phyloP scores from a whole-genome alignment of 2,797 vertebrate genomes.

The Characodon lateralis region DNA sequence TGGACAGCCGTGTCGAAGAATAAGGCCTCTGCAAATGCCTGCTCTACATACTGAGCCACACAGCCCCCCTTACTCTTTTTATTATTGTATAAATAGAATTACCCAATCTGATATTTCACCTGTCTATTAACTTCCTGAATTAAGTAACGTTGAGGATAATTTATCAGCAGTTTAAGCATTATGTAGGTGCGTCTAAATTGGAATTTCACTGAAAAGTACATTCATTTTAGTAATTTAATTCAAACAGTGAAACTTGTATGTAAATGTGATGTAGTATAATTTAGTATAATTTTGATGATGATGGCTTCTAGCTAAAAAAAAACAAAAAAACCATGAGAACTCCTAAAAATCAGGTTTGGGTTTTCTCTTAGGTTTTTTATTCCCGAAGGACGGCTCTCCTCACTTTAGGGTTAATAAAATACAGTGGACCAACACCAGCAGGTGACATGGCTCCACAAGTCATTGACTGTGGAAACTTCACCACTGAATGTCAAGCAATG shows the following conservation, averaged over 20 bases:
- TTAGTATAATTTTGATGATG: neutral
- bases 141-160: neutral
- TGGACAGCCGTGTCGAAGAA: too few relatives aligned
- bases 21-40: too few relatives aligned
- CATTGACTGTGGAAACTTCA: neutral
- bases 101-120: neutral
- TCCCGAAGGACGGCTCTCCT: neutral
- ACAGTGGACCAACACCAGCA: neutral
- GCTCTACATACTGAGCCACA: too few relatives aligned
- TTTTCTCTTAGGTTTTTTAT: neutral
- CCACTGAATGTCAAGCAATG: neutral
- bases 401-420: neutral
- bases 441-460: neutral
- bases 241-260: neutral
- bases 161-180: neutral
- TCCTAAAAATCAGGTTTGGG: neutral
- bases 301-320: neutral
- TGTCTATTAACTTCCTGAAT: neutral
- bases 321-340: neutral
- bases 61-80: too few relatives aligned
- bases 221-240: neutral
- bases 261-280: neutral
- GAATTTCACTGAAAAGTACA: neutral
- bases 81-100: neutral
- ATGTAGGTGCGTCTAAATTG: neutral